phyloP scores from a whole-genome alignment of 2,888 invertebrate genomes.

The Ypsolopha sequella region DNA sequence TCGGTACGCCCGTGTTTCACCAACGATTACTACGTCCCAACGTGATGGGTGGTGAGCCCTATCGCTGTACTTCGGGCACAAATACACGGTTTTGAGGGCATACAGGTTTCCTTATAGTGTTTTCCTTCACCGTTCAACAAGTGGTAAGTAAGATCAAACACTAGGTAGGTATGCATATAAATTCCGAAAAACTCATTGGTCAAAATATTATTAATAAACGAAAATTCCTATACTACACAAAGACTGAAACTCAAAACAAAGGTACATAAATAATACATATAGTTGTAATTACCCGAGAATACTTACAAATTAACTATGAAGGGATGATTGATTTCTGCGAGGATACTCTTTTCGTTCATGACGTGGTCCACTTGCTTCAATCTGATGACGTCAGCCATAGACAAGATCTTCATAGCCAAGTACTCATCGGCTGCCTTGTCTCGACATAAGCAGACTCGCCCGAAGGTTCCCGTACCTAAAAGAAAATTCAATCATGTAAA shows the following conservation, averaged over 20 bases:
- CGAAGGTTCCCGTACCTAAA: constrained; percentile 96
- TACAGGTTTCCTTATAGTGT: too few species aligned
- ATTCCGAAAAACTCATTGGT: constrained; percentile 3
- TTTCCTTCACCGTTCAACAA: too few species aligned
- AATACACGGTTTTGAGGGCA: too few species aligned
- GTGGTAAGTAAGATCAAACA: background rate
- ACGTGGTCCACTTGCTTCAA: constrained; percentile 98
- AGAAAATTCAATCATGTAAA: constrained; percentile 17
- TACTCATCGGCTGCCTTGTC: constrained; percentile 86
- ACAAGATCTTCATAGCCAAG: constrained; percentile 94
- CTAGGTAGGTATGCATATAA: background rate
- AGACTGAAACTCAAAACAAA: too few species aligned
- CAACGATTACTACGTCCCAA: too few species aligned
- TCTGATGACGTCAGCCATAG: constrained; percentile 93
- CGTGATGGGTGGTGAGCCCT: too few species aligned
- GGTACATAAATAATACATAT: too few species aligned
- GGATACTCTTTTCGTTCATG: constrained; percentile 95
- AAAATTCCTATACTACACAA: too few species aligned
- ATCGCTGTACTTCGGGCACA: too few species aligned
- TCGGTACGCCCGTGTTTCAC: too few species aligned
- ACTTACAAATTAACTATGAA: constrained; percentile 87
- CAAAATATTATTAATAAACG: too few species aligned
- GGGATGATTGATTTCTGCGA: constrained; percentile 92
- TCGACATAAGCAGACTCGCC: constrained; percentile 91
- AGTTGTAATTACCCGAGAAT: background rate